Base-by-base conservation (phyloP, 2,113 vertebrate species). In the Malaclemys terrapin region DNA sequence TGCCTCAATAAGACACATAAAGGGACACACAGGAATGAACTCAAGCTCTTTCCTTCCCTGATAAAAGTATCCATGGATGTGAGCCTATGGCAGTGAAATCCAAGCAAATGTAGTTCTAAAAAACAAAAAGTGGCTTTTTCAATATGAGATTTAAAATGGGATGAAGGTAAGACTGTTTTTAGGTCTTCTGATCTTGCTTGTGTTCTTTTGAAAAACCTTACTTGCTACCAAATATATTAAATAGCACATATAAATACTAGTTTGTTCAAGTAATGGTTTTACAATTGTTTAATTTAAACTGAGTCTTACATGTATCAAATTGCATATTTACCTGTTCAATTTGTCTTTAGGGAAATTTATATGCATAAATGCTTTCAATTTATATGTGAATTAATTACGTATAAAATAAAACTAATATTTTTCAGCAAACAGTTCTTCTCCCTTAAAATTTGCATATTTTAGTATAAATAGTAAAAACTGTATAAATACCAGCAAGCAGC, bases 221-320 rank as follows among this genome's bases (percentile, higher is more conserved):
- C 25, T 76, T 85, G 65, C 31, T 72, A 88, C 25, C 5, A 79
- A 8, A 2, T 84, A 59, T 50, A 1, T 62, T 88, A 91, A 86
- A 62, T 5, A 84, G 10, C 17, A 1, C 52, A 11, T 42, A 17
- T 72, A 38, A 72, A 38, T 72, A 72, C 17, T 38, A 20, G 4
- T 38, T 10, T 72, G 35, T 20, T 38, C n/a, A n/a, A 38, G 8
- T 20, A 72, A 72, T 72, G 76, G 8, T 87, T 87, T 38, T 10
- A 79, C 45, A 75, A 78, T 86, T 93, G 87, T 59, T 45, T 17
- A 35, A 87, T 89, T 87, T 82, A 87, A 90, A 76, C n/a, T 52
- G 31, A 80, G 93, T 65, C 45, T 62, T 85, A 10, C 59, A 31
- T 29, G 80, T 38, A 38, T 87, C 38, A 78, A 90, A 90, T 89